These are phyloP conservation scores for Pomacea canaliculata DNA, from an alignment of 2,888 invertebrate species.

Conservation along the genomic window DNA sequence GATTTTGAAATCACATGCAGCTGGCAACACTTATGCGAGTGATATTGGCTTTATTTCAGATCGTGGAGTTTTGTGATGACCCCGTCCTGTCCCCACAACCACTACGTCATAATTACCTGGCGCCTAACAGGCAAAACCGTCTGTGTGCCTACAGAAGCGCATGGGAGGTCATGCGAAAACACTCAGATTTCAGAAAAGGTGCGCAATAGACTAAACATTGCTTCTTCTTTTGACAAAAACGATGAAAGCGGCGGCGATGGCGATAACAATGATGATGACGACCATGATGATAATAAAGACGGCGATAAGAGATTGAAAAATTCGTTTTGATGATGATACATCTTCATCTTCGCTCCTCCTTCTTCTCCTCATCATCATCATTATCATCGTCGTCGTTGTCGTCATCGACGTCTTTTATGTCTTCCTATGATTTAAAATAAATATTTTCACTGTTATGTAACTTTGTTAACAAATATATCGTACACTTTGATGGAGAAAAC, in stretches of 20 bases:
- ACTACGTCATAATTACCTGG: conserved; percentile 42
- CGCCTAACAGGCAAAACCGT: conserved; percentile 45
- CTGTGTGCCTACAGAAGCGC: conserved; percentile 43
- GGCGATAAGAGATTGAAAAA: neutral
- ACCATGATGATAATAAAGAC: neutral
- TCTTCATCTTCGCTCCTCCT: too few species aligned
- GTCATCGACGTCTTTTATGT: too few species aligned
- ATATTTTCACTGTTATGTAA: too few species aligned
- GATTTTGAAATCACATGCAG: too few species aligned
- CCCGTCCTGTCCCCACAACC: conserved; percentile 28
- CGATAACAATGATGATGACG: neutral
- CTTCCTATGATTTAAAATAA: too few species aligned
- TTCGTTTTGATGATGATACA: too few species aligned
- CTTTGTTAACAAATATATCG: too few species aligned
- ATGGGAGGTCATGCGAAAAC: conserved; percentile 51
- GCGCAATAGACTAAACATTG: neutral
- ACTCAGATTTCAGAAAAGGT: conserved; percentile 43
- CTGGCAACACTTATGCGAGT: too few species aligned
- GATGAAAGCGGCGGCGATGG: neutral
- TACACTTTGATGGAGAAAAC: too few species aligned
- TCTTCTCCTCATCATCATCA: too few species aligned
- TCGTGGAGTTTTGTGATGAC: conserved; percentile 48
- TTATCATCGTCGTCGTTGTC: too few species aligned
- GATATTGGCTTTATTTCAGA: conserved; percentile 29
- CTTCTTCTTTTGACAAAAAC: neutral